Evolutionary conservation across 2,113 vertebrate species (phyloP), one percentile per base, ranked within the genome.

Genomic region (Sisor rabdophorus): DNA sequence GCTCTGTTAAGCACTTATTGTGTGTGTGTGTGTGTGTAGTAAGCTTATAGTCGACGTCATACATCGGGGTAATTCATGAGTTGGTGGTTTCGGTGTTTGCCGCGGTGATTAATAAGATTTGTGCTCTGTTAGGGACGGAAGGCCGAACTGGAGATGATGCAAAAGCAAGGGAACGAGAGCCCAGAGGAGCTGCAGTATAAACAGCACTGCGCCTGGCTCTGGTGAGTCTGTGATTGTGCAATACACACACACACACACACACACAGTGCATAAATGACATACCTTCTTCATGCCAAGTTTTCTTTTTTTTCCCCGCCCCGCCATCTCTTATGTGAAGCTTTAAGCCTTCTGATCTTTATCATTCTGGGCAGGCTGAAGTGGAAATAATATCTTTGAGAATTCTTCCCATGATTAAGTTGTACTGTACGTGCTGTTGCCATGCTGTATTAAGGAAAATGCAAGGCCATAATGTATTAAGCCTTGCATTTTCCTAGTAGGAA

Each of bases 191-290:
- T 97, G 40, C 95, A 96, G 67, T 91, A 94, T 87, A 92, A 94
- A 48, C 93, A 94, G 1, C 91, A 89, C 85, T 94, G 93, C 67
- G 93, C 94, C 82, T 98, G 97, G 97, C 89, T 98, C 28, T 99
- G 97, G 97, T 99, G 89, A 93, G 93, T 22, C 44, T 1, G n/a
- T 17, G 61, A 68, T 26, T 50, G 19, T 54, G 17, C n/a, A 65
- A 19, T 20, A 19, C 28, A 32, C 52, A 60, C 32, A 22, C 26
- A 54, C 24, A 53, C 56, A 55, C 22, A 40, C 68, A 72, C 73
- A 68, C 17, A n/a, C 44, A 19, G 24, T 4, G 36, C 12, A 50
- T 28, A 26, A 17, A 59, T n/a, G 40, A 48, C 64, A 44, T 67
- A 48, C 64, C 30, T 69, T 52, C 47, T 12, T 24, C 22, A 26